A percentile compares a stretch with the other conserved stretches of the same genome.
phyloP scores from a whole-genome alignment of 2,113 vertebrate species.

The Theristicus caerulescens region DNA sequence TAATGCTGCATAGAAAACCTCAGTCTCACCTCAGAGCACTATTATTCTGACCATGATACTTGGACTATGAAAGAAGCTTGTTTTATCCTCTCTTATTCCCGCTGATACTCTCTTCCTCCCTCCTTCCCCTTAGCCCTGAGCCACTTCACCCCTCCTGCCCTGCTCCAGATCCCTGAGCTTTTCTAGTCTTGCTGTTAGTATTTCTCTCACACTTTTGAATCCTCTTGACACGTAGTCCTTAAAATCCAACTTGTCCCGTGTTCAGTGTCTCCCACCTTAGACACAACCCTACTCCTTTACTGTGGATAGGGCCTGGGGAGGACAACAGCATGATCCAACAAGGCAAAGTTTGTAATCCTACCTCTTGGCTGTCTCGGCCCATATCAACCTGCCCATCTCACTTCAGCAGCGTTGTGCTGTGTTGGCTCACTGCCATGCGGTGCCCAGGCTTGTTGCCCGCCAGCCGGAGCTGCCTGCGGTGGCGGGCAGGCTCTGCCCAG shows the following conservation, averaged over 20 bases:
- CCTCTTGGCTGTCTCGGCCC: not conserved
- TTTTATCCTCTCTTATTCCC: not conserved
- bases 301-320: not conserved
- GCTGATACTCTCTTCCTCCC: not conserved
- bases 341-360: not conserved
- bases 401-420: rapidly evolving
- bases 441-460: rapidly evolving
- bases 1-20: not conserved
- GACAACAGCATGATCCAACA: not conserved
- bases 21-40: not conserved
- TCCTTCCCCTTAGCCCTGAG: not conserved
- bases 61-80: not conserved
- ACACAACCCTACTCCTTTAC: not conserved
- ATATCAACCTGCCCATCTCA: not conserved
- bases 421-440: not conserved
- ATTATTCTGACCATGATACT: not conserved
- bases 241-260: not conserved
- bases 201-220: not conserved
- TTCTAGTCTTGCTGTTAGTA: not conserved
- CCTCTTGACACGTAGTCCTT: not conserved
- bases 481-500: not conserved
- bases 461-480: not conserved
- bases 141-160: not conserved
- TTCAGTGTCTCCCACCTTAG: not conserved
- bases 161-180: not conserved